phyloP scores from a whole-genome alignment of 2,113 vertebrate species.

The Nerophis ophidion region DNA sequence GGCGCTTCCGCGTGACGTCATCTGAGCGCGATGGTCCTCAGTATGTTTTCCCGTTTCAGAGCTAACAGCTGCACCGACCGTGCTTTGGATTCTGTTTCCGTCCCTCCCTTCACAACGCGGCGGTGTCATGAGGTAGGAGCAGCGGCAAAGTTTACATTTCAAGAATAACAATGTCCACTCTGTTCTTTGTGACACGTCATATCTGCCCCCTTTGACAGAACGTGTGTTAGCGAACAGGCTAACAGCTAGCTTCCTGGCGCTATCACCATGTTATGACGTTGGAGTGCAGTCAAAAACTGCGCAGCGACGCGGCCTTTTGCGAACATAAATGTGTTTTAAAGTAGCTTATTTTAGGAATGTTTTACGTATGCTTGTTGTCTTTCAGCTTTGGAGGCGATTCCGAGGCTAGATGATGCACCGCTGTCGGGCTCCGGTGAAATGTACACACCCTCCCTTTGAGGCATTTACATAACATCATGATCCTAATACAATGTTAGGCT shows the following conservation, averaged over 20 bases:
- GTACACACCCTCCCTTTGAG: conserved; percentile 10
- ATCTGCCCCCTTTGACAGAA: conserved; percentile 2
- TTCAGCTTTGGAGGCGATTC: conserved; percentile 37
- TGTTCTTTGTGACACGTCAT: neutral
- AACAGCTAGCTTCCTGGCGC: conserved; percentile 39
- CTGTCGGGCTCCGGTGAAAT: conserved; percentile 21
- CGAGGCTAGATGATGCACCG: conserved; percentile 29
- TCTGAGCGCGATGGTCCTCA: conserved; percentile 50
- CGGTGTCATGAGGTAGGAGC: conserved; percentile 52
- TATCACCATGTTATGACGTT: conserved; percentile 68
- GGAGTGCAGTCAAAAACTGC: conserved; percentile 70
- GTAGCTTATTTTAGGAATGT: conserved; percentile 12
- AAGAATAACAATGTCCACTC: neutral
- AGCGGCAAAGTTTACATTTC: neutral
- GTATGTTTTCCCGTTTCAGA: conserved; percentile 58
- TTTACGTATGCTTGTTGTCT: conserved; percentile 44
- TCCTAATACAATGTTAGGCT: too few species aligned
- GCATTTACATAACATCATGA: neutral
- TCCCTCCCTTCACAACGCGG: conserved; percentile 22
- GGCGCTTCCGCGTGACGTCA: conserved; percentile 59
- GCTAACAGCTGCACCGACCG: conserved; percentile 47
- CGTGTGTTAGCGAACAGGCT: conserved; percentile 30
- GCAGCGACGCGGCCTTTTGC: conserved; percentile 29
- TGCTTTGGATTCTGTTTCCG: conserved; percentile 48
- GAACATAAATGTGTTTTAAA: neutral